Evolutionary conservation across 2,113 vertebrate genomes (phyloP).

Genomic region (Forbesichthys papilliferus): DNA sequence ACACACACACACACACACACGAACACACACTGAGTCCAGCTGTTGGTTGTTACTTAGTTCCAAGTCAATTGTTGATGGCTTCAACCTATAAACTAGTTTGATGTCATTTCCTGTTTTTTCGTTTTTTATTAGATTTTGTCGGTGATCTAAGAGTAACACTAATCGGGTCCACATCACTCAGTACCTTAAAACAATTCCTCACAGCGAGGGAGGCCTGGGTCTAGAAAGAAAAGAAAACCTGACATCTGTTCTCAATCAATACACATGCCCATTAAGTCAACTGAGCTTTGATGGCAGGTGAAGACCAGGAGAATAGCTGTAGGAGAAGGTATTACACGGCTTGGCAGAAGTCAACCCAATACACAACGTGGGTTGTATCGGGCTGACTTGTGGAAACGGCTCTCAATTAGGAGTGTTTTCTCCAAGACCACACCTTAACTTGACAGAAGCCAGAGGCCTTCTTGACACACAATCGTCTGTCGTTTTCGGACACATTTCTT

Average conservation of each 20-base stretch:
- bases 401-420: constrained; percentile 4
- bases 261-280: not conserved
- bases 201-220: constrained; percentile 22
- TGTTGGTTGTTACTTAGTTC: constrained; percentile 32
- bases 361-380: constrained; percentile 4
- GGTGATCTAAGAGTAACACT: constrained; percentile 28
- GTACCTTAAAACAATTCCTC: constrained; percentile 29
- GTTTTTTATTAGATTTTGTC: not conserved
- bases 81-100: constrained; percentile 17
- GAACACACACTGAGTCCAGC: constrained; percentile 46
- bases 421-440: constrained; percentile 24
- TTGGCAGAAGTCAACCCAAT: constrained; percentile 39
- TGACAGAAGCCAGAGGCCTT: constrained; percentile 27
- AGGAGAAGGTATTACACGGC: constrained; percentile 33
- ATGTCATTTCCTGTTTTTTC: constrained; percentile 40
- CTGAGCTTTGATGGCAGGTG: not conserved
- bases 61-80: constrained; percentile 37
- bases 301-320: constrained; percentile 9
- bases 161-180: constrained; percentile 16
- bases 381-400: not conserved
- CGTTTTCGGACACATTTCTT: constrained; percentile 50
- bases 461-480: constrained; percentile 57
- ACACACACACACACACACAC: constrained; percentile 3
- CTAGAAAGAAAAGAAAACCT: constrained; percentile 29
- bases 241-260: not conserved